phyloP scores from a whole-genome alignment of 2,888 invertebrate genomes.

The Exocentrus adspersus region DNA sequence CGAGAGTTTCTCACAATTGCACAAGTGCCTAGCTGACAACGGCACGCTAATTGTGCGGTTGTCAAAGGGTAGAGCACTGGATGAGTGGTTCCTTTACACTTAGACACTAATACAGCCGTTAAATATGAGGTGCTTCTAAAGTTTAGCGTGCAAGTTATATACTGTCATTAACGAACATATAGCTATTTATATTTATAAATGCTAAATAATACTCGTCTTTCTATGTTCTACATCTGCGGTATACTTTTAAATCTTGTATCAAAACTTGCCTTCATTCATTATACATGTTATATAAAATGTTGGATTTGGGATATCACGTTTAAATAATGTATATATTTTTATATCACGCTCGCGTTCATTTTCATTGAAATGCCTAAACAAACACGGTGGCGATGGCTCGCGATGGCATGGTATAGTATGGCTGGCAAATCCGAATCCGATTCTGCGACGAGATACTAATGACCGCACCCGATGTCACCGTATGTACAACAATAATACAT shows the following conservation, averaged over 20 bases:
- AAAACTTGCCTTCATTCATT: slow-evolving; percentile 63
- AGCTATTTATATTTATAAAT: slow-evolving; percentile 58
- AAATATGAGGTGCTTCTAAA: slow-evolving; percentile 62
- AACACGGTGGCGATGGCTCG: slow-evolving; percentile 33
- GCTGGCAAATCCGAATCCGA: slow-evolving; percentile 45
- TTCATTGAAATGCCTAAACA: slow-evolving; percentile 30
- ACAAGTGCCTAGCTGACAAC: slow-evolving; percentile 37
- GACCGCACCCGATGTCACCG: slow-evolving; percentile 54
- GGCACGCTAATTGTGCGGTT: slow-evolving; percentile 35
- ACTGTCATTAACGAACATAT: slow-evolving; percentile 61
- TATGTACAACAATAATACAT: slow-evolving; percentile 24
- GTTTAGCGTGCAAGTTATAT: slow-evolving; percentile 60
- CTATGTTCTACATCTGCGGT: slow-evolving; percentile 57
- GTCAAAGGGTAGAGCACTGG: slow-evolving; percentile 46
- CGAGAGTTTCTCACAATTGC: slow-evolving; percentile 46
- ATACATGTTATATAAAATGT: slow-evolving; percentile 61
- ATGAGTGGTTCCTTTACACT: slow-evolving; percentile 61
- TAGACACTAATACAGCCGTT: slow-evolving; percentile 63
- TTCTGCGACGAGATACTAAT: slow-evolving; percentile 46
- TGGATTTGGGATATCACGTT: slow-evolving; percentile 62
- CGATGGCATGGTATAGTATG: slow-evolving; percentile 20
- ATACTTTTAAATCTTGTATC: slow-evolving; percentile 64
- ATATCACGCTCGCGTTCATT: slow-evolving; percentile 45
- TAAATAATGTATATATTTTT: slow-evolving; percentile 48
- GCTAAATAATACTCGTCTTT: slow-evolving; percentile 61